phyloP scores from a whole-genome alignment of 2,888 invertebrate species.

The Papilio gigon region DNA sequence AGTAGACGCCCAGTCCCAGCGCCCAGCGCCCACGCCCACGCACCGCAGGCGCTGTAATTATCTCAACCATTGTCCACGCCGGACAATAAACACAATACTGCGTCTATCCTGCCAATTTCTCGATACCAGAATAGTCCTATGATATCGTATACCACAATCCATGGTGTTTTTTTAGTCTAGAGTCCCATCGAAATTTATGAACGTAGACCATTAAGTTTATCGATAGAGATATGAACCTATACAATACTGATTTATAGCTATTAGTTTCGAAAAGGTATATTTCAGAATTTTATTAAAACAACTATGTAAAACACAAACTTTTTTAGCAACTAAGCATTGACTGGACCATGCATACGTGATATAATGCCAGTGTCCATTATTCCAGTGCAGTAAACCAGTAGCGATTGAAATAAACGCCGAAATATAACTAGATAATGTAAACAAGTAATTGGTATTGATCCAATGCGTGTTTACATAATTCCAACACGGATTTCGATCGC shows the following conservation, averaged over 20 bases:
- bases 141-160: constrained; percentile 21
- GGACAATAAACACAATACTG: constrained; percentile 47
- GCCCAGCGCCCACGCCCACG: constrained; percentile 45
- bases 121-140: constrained; percentile 28
- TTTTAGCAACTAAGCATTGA: neutral
- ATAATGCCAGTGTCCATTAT: too few species aligned
- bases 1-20: constrained; percentile 49
- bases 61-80: constrained; percentile 50
- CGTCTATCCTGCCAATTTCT: constrained; percentile 33
- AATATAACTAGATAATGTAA: too few species aligned
- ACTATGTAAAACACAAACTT: neutral
- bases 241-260: neutral
- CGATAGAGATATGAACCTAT: neutral
- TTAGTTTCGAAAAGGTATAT: neutral
- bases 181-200: constrained; percentile 4
- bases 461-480: too few species aligned
- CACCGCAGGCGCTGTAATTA: constrained; percentile 43
- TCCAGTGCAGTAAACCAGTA: too few species aligned
- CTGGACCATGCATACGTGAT: neutral
- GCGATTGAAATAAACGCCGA: too few species aligned
- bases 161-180: neutral
- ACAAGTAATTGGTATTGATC: too few species aligned
- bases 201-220: constrained; percentile 6
- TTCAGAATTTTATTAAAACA: neutral
- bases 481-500: too few species aligned